Percentiles rank a stretch among this genome's conserved stretches.
Conservation (phyloP, 92 coral and sea anemone genomes). For the Nematostella vectensis region DNA sequence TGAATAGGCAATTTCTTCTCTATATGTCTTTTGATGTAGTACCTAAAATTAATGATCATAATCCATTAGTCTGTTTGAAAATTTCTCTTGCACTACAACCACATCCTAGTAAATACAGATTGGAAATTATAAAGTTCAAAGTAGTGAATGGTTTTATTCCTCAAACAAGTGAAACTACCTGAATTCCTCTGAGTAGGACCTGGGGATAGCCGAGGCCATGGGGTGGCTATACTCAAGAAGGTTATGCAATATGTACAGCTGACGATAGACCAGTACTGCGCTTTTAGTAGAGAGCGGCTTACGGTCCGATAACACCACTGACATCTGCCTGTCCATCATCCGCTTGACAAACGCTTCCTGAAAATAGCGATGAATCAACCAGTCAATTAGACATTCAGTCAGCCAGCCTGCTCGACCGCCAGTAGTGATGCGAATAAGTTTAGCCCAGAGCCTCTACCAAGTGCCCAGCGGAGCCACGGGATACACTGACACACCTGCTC, state of each 20-base stretch:
- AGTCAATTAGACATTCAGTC: too few species aligned
- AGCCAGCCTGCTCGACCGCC: too few species aligned
- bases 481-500: too few species aligned
- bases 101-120: too few species aligned
- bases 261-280: constrained; percentile 74
- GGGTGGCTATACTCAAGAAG: constrained; percentile 64
- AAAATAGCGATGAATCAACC: constrained; percentile 5
- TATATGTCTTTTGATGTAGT: constrained; percentile 65
- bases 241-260: constrained; percentile 73
- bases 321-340: constrained; percentile 59
- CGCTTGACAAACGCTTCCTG: constrained; percentile 63
- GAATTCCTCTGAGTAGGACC: constrained; percentile 86
- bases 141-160: too few species aligned
- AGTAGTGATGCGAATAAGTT: too few species aligned
- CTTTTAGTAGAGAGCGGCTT: constrained; percentile 48
- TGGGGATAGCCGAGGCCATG: constrained; percentile 54
- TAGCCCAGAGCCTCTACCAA: neutral
- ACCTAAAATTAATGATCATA: too few species aligned
- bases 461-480: neutral
- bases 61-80: too few species aligned
- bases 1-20: constrained; percentile 51
- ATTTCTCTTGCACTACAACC: too few species aligned
- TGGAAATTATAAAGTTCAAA: too few species aligned
- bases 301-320: constrained; percentile 34
- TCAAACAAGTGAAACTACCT: too few species aligned